phyloP scores from a whole-genome alignment of 2,797 vertebrate genomes.

The Cygnus olor region DNA sequence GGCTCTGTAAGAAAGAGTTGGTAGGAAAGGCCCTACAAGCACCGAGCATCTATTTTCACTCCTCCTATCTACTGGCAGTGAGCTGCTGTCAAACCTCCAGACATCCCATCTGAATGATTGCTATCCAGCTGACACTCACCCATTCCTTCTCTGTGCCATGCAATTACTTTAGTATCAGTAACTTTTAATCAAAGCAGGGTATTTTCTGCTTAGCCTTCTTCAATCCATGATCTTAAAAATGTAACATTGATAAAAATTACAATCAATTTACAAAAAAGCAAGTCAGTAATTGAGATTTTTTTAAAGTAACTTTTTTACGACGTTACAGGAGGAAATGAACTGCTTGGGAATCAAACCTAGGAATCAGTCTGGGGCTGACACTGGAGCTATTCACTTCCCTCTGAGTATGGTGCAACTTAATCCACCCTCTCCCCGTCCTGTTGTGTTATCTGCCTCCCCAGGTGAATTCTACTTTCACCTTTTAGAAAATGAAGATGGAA shows the following conservation, averaged over 20 bases:
- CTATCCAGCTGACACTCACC: background rate
- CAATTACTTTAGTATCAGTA: slow-evolving; percentile 14
- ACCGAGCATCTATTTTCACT: slow-evolving; percentile 23
- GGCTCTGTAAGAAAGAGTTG: slow-evolving; percentile 5
- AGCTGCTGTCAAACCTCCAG: slow-evolving; percentile 26
- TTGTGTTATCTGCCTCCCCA: background rate
- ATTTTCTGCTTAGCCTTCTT: background rate
- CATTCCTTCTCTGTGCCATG: background rate
- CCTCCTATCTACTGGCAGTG: background rate
- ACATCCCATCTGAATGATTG: slow-evolving; percentile 20
- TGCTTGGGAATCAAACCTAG: background rate
- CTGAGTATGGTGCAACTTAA: background rate
- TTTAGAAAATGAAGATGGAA: background rate
- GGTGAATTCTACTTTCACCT: background rate
- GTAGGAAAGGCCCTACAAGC: slow-evolving; percentile 3
- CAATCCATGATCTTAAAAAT: background rate
- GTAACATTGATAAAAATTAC: background rate
- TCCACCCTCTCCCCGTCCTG: background rate
- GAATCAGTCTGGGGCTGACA: background rate
- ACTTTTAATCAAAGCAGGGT: slow-evolving; percentile 33
- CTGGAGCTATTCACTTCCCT: background rate
- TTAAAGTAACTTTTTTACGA: background rate
- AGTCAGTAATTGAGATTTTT: background rate
- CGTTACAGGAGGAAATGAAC: background rate
- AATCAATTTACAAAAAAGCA: background rate